These are phyloP conservation scores for Amphipoea oculea DNA, from an alignment of 2,888 invertebrate genomes.

Conservation along the genomic window DNA sequence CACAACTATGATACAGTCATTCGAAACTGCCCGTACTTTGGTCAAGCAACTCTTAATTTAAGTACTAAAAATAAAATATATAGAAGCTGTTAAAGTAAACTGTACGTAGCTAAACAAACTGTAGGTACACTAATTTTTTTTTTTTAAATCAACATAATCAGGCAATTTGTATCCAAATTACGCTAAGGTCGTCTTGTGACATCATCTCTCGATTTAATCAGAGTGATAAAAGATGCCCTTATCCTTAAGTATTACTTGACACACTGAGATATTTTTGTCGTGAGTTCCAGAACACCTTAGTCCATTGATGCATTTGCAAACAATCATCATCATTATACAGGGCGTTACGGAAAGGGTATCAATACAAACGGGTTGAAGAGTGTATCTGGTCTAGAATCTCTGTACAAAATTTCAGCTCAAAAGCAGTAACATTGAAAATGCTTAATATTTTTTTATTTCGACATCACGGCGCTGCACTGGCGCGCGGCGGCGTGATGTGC, in stretches of 20 bases:
- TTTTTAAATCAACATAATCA: slow-evolving; percentile 43
- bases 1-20: background rate
- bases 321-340: no score
- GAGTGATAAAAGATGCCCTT: background rate
- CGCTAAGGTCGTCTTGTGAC: slow-evolving; percentile 54
- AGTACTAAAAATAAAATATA: background rate
- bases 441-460: no score
- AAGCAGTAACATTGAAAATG: no score
- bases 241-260: slow-evolving; percentile 15
- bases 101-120: background rate
- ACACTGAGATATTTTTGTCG: background rate
- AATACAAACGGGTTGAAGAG: no score
- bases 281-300: no score
- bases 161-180: slow-evolving; percentile 56
- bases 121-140: slow-evolving; percentile 4
- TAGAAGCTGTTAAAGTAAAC: background rate
- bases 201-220: slow-evolving; percentile 43
- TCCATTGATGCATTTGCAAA: no score
- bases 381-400: no score
- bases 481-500: no score
- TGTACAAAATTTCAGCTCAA: no score
- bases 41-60: background rate
- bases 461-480: no score
- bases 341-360: no score
- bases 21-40: no score